Conservation (phyloP, 2,888 invertebrate genomes). For the Drosophila anomelani region DNA sequence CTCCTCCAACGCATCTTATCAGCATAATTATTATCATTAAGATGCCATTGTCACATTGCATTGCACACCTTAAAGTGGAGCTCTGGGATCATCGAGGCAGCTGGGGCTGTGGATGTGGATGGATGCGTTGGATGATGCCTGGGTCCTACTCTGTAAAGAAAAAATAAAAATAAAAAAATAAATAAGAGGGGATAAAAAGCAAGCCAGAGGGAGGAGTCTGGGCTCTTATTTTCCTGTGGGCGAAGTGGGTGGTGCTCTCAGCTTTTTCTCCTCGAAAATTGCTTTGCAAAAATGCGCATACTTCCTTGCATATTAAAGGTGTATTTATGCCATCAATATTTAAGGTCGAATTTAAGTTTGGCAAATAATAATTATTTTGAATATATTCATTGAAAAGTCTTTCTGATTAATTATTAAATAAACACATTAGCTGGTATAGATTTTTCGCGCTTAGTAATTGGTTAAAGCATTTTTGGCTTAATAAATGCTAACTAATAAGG, state of each 20-base stretch:
- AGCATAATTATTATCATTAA: constrained; percentile 69
- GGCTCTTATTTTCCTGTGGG: constrained; percentile 18
- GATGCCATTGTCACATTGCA: constrained; percentile 68
- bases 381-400: too few relatives aligned
- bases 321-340: constrained; percentile 2
- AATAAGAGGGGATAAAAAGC: neutral
- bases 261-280: constrained; percentile 5
- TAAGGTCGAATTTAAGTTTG: neutral
- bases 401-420: too few relatives aligned
- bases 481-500: too few relatives aligned
- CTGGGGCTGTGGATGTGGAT: neutral
- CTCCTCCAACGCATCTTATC: constrained; percentile 43
- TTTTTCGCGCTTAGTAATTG: too few relatives aligned
- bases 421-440: too few relatives aligned
- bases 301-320: constrained; percentile 7
- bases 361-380: too few relatives aligned
- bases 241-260: constrained; percentile 13
- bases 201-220: constrained; percentile 10
- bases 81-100: constrained; percentile 18
- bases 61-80: constrained; percentile 50
- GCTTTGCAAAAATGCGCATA: neutral
- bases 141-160: neutral
- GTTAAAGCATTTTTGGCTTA: too few relatives aligned
- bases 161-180: neutral
- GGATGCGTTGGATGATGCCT: constrained; percentile 24